These are phyloP conservation scores for Notospermus geniculatus DNA, from an alignment of 1,140 invertebrate species.

Conservation along the genomic window DNA sequence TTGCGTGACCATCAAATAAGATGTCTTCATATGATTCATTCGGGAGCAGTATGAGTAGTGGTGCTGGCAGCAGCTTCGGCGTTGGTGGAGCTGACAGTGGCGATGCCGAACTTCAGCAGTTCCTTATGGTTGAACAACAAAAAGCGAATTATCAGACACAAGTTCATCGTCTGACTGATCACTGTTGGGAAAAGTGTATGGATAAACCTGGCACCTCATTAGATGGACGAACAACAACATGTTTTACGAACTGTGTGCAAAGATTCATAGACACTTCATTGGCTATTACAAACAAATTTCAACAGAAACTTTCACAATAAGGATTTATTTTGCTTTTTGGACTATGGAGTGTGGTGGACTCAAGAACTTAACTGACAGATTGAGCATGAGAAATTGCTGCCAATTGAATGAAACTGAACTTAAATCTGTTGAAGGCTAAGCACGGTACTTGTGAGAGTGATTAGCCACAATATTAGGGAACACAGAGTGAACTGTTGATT, in stretches of 20 bases:
- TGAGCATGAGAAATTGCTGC: too few relatives aligned
- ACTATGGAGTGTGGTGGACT: too few relatives aligned
- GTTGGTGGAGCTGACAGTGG: background rate
- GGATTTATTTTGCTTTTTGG: too few relatives aligned
- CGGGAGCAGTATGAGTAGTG: background rate
- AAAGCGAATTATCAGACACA: conserved; percentile 1
- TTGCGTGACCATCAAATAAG: background rate
- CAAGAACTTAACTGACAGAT: too few relatives aligned
- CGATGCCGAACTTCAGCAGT: conserved; percentile 5
- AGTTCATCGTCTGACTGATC: background rate
- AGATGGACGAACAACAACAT: conserved; percentile 1
- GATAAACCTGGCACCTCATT: background rate
- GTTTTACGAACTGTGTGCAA: conserved; percentile 5
- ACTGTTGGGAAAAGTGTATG: conserved; percentile 4
- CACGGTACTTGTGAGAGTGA: too few relatives aligned
- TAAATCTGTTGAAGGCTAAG: too few relatives aligned
- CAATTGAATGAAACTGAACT: too few relatives aligned
- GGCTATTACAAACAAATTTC: conserved; percentile 8
- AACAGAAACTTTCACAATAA: conserved; percentile 2
- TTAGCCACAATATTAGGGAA: too few relatives aligned
- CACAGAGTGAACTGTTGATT: too few relatives aligned
- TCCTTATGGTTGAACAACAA: conserved; percentile 1
- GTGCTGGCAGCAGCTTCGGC: background rate
- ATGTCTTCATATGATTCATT: conserved; percentile 1
- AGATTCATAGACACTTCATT: conserved; percentile 5